Evolutionary conservation across 2,888 invertebrate genomes (phyloP), one percentile per base, ranked within the genome.

Genomic region (Rhagophthalmus giganteus): DNA sequence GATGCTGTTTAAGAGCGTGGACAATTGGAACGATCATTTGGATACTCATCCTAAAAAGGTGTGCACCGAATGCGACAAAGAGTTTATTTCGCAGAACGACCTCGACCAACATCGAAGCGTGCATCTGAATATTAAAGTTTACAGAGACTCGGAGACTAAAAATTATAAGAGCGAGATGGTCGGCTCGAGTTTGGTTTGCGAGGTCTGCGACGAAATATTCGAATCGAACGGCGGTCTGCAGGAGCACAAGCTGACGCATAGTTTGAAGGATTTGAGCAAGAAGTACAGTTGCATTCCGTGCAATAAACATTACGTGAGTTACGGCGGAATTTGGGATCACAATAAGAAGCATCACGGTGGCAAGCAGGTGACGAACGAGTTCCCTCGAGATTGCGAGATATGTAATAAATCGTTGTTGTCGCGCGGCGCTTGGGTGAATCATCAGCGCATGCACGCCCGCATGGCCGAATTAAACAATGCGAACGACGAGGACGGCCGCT

Each of bases 51-150:
- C 78, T 50, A 65, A 40, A 77, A 78, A 1, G 78, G 79, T 59
- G 78, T 78, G 41, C 85, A 85, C 51, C 8, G 81, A 85, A 35
- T 86, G 86, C 60, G 81, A 81, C 9, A 80, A 82, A 65, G 78
- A 80, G 39, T 85, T 85, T 69, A 69, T 79, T 35, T 78, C 82
- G 2, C 79, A 81, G 13, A 76, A 77, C 0, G 84, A 85, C 57
- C 73, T 85, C 1, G 80, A 81, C 0, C 84, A 85, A 62, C 86
- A 86, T 63, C 79, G 83, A 53, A 84, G 81, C 62, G 79, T 81
- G 2, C 86, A 86, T 67, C 74, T 85, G 55, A 81, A 84, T 59
- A 78, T 85, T 1, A 86, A 85, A 61, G 78, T 85, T 35, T 85
- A 82, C 63, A 81, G 83, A 59, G 84, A 84, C 37, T 81, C 84